A percentile compares a stretch with the other conserved stretches of the same genome.
phyloP scores from a whole-genome alignment of 2,888 invertebrate species.

The Aphrophora alni region DNA sequence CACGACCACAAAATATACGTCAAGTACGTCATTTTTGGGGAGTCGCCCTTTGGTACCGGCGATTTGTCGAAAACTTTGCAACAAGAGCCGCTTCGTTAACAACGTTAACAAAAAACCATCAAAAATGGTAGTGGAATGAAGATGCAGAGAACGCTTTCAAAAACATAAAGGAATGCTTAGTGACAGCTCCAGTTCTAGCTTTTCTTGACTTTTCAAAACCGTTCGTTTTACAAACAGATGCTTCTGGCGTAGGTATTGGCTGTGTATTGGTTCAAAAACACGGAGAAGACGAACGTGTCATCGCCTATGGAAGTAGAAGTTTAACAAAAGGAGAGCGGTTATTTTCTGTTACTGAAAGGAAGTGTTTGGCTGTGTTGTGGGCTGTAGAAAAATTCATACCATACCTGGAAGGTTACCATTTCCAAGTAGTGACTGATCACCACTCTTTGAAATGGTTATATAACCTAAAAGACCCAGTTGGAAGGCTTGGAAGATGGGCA shows the following conservation, averaged over 20 bases:
- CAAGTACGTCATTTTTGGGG: conserved; percentile 24
- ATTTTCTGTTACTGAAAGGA: conserved; percentile 47
- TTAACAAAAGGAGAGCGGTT: conserved; percentile 45
- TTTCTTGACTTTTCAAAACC: conserved; percentile 43
- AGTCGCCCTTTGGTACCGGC: conserved; percentile 22
- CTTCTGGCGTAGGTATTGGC: conserved; percentile 38
- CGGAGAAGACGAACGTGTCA: conserved; percentile 45
- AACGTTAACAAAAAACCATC: neutral
- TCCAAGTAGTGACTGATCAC: conserved; percentile 20
- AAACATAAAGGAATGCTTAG: conserved; percentile 17
- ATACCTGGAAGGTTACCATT: conserved; percentile 48
- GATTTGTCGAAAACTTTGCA: conserved; percentile 21
- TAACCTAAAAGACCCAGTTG: conserved; percentile 41
- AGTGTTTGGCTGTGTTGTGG: conserved; percentile 50
- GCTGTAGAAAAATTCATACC: conserved; percentile 47
- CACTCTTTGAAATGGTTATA: conserved; percentile 36
- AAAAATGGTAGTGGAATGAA: neutral
- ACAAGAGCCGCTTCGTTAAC: neutral
- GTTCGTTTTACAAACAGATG: conserved; percentile 42
- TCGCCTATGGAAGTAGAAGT: conserved; percentile 48
- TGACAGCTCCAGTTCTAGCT: conserved; percentile 38
- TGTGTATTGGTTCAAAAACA: conserved; percentile 46
- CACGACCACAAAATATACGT: conserved; percentile 10
- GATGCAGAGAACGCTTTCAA: conserved; percentile 14
- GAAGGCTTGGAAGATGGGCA: conserved; percentile 47